Evolutionary conservation across 2,888 invertebrate genomes (phyloP).

Genomic region (Tupiocoris notatus): DNA sequence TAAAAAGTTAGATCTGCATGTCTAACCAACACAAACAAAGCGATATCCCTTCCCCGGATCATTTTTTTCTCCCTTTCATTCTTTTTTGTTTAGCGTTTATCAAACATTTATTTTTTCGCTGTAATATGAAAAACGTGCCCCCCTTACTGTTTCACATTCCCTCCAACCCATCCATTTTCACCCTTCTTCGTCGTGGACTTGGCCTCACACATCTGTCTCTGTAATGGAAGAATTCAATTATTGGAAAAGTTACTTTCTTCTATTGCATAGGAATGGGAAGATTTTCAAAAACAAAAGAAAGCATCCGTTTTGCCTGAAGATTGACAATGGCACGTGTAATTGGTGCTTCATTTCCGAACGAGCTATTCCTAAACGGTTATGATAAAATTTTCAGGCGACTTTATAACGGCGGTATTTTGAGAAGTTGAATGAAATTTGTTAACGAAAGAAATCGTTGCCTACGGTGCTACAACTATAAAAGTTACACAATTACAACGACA

Average conservation of each 20-base stretch:
- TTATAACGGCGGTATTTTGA: too few species aligned
- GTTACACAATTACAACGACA: not conserved
- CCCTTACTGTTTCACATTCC: not conserved
- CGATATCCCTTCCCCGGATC: not conserved
- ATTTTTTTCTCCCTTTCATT: not conserved
- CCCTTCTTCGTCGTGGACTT: conserved; percentile 38
- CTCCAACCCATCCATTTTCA: conserved; percentile 15
- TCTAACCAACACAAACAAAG: not conserved
- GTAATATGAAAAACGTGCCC: conserved; percentile 23
- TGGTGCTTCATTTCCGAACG: too few species aligned
- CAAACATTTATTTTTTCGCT: conserved; percentile 21
- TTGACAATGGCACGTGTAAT: too few species aligned
- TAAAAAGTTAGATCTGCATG: not conserved
- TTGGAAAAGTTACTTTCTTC: conserved; percentile 14
- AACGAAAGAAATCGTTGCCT: not conserved
- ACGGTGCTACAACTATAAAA: not conserved
- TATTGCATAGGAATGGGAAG: not conserved
- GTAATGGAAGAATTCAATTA: conserved; percentile 38
- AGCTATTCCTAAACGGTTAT: too few species aligned
- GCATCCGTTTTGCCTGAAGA: too few species aligned
- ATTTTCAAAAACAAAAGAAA: too few species aligned
- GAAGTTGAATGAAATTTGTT: not conserved
- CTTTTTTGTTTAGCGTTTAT: not conserved
- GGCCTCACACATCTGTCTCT: conserved; percentile 35
- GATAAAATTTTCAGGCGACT: too few species aligned